Conservation (phyloP, 2,888 invertebrate genomes). For the Sphinx pinastri region DNA sequence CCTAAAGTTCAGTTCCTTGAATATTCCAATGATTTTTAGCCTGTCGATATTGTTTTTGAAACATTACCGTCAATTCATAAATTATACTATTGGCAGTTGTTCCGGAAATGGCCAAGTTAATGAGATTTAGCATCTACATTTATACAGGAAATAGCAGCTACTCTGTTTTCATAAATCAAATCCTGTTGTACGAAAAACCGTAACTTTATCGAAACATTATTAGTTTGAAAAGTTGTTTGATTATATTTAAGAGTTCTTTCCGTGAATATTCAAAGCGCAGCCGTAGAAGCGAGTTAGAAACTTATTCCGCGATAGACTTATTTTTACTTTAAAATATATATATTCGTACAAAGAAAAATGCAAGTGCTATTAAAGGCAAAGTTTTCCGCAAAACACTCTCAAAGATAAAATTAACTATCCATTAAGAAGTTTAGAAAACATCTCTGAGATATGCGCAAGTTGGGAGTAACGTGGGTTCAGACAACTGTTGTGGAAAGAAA, state of each 20-base stretch:
- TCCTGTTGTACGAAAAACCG: not conserved
- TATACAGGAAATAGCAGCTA: not conserved
- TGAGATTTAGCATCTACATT: no score
- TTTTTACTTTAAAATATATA: not conserved
- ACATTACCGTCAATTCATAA: not conserved
- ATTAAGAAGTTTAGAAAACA: conserved; percentile 48
- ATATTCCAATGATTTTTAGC: conserved; percentile 23
- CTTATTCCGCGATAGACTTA: not conserved
- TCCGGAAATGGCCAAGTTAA: no score
- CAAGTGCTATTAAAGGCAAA: conserved; percentile 8
- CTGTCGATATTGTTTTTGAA: not conserved
- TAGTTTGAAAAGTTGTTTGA: not conserved
- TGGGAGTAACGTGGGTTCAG: conserved; percentile 57
- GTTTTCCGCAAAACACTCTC: not conserved
- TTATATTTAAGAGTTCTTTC: not conserved
- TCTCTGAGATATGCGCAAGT: conserved; percentile 56
- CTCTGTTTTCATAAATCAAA: not conserved
- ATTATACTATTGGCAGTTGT: no score
- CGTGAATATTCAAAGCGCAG: not conserved
- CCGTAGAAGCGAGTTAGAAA: conserved; percentile 1
- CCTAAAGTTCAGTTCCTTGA: conserved; percentile 24
- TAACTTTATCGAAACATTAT: not conserved
- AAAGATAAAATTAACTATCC: conserved; percentile 12
- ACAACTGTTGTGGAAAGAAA: conserved; percentile 67
- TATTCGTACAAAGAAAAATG: conserved; percentile 18